A percentile compares a stretch with the other conserved stretches of the same genome.
These are phyloP conservation scores for Pristionchus maxplancki DNA, from an alignment of 2,888 invertebrate species.

Conservation along the genomic window DNA sequence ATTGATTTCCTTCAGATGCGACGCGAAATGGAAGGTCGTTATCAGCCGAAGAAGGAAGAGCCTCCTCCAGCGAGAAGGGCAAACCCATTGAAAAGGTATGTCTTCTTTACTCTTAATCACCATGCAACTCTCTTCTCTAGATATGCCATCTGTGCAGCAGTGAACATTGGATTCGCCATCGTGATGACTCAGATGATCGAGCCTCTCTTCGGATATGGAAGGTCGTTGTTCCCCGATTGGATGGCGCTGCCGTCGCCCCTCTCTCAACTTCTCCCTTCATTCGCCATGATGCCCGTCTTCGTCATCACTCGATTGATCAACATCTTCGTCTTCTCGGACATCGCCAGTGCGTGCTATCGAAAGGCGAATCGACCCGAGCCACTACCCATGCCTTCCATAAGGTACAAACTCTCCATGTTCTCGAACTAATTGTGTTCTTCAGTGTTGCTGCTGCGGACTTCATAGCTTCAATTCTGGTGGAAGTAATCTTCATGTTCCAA, in stretches of 20 bases:
- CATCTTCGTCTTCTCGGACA: conserved; percentile 72
- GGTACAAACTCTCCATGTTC: conserved; percentile 17
- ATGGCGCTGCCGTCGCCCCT: background rate
- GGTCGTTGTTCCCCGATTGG: background rate
- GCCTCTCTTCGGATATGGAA: background rate
- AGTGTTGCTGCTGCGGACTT: conserved; percentile 60
- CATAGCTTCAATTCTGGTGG: conserved; percentile 67
- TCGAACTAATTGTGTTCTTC: conserved; percentile 48
- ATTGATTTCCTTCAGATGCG: background rate
- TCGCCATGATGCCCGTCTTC: conserved; percentile 61
- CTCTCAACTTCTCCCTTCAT: background rate
- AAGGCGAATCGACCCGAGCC: conserved; percentile 57
- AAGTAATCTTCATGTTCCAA: conserved; percentile 70
- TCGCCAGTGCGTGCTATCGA: conserved; percentile 66
- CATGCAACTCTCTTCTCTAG: background rate
- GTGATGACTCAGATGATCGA: conserved; percentile 18
- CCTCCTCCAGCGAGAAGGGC: conserved; percentile 30
- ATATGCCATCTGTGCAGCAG: background rate
- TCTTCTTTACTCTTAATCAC: background rate
- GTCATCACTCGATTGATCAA: conserved; percentile 64
- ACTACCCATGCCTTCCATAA: conserved; percentile 54
- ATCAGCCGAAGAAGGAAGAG: conserved; percentile 31
- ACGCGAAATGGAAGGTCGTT: conserved; percentile 34
- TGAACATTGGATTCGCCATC: conserved; percentile 42
- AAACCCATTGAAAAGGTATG: conserved; percentile 25